These are phyloP conservation scores for Polypterus bichir DNA, from an alignment of 2,113 vertebrate species.

Conservation along the genomic window DNA sequence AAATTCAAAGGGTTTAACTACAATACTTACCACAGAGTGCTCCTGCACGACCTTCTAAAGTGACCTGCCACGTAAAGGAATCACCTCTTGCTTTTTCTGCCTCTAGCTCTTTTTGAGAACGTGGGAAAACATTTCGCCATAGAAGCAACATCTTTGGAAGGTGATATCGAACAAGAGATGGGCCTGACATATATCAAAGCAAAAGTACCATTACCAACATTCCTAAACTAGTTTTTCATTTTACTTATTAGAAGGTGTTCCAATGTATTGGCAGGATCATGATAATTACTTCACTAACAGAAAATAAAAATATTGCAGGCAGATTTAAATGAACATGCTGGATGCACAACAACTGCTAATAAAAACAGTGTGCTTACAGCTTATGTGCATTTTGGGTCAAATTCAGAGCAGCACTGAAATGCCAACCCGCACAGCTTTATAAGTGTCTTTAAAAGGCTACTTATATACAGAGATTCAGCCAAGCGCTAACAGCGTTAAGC, in stretches of 20 bases:
- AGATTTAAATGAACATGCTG: too few species aligned
- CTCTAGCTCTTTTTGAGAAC: constrained; percentile 90
- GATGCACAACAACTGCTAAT: too few species aligned
- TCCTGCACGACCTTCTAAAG: constrained; percentile 87
- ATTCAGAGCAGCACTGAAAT: too few species aligned
- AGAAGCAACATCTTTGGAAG: constrained; percentile 93
- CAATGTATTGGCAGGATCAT: too few species aligned
- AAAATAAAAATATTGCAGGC: too few species aligned
- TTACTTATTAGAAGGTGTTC: background rate
- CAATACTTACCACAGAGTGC: constrained; percentile 80
- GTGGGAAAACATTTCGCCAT: constrained; percentile 94
- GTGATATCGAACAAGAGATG: constrained; percentile 89
- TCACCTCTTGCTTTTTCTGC: constrained; percentile 93
- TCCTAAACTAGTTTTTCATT: background rate
- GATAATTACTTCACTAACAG: too few species aligned
- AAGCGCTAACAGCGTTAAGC: too few species aligned
- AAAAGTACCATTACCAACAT: background rate
- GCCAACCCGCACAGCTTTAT: too few species aligned
- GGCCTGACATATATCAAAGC: constrained; percentile 45
- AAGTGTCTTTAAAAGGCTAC: too few species aligned
- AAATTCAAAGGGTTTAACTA: background rate
- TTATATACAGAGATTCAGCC: too few species aligned
- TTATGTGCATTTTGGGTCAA: too few species aligned
- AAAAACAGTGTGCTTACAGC: too few species aligned
- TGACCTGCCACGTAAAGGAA: constrained; percentile 96